Conservation (phyloP, 2,888 invertebrate genomes). For the Caenorhabditis wallacei region DNA sequence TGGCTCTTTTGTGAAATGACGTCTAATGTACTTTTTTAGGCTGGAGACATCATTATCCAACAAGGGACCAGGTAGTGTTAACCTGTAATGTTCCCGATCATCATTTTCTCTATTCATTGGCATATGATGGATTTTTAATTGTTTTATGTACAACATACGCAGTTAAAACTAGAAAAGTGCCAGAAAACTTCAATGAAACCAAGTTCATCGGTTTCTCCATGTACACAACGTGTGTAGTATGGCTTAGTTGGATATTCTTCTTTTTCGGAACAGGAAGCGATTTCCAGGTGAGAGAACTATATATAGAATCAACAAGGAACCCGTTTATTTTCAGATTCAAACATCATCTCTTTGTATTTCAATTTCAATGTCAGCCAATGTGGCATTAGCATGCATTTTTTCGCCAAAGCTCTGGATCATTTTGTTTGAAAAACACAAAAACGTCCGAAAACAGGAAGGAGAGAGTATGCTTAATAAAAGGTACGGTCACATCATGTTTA, state of each 20-base stretch:
- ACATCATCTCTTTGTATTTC: constrained; percentile 88
- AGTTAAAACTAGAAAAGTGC: constrained; percentile 90
- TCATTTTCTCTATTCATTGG: constrained; percentile 87
- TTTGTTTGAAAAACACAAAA: constrained; percentile 89
- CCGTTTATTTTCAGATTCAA: constrained; percentile 86
- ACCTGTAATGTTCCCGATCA: constrained; percentile 81
- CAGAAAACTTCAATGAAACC: constrained; percentile 86
- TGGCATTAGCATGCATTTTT: constrained; percentile 88
- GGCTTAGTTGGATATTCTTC: constrained; percentile 90
- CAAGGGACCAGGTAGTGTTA: constrained; percentile 78
- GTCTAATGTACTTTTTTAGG: constrained; percentile 80
- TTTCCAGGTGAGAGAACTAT: constrained; percentile 86
- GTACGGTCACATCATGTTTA: constrained; percentile 53
- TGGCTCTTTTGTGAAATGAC: constrained; percentile 20
- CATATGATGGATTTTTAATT: constrained; percentile 89
- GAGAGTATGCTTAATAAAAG: constrained; percentile 80
- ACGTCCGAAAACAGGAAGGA: constrained; percentile 85
- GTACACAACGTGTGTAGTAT: constrained; percentile 89
- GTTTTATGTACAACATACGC: constrained; percentile 90
- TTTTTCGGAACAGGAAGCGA: constrained; percentile 90
- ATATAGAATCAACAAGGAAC: neutral
- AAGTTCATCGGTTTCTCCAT: constrained; percentile 88
- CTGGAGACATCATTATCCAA: constrained; percentile 84
- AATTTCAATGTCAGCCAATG: constrained; percentile 88
- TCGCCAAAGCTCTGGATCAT: constrained; percentile 89